A percentile compares a stretch with the other conserved stretches of the same genome.
Evolutionary conservation across 2,888 invertebrate genomes (phyloP).

Genomic region (Ormyrus nitidulus): DNA sequence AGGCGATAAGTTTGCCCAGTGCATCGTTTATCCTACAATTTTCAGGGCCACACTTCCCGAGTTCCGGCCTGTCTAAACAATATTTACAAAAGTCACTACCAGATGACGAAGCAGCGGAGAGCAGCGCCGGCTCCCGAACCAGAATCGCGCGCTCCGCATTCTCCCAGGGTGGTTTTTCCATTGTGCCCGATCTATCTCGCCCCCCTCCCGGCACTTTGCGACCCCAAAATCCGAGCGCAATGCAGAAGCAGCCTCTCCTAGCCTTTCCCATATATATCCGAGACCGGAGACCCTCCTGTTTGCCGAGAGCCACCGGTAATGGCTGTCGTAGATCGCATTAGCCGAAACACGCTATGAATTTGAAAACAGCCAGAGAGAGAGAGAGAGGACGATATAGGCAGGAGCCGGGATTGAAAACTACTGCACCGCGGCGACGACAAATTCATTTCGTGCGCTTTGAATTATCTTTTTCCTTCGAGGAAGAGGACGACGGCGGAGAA

Average conservation of each 20-base stretch:
- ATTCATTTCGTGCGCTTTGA: conserved; percentile 53
- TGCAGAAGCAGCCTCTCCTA: conserved; percentile 22
- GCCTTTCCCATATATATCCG: background rate
- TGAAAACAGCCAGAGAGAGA: conserved; percentile 57
- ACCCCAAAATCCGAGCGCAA: conserved; percentile 51
- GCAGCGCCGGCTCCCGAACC: conserved; percentile 11
- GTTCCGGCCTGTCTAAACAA: conserved; percentile 57
- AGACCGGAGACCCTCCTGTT: conserved; percentile 60
- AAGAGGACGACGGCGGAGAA: conserved; percentile 2
- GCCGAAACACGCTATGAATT: conserved; percentile 68
- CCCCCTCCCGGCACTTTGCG: conserved; percentile 50
- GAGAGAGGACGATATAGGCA: background rate
- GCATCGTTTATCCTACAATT: conserved; percentile 48
- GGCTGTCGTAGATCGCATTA: conserved; percentile 71
- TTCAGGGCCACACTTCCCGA: conserved; percentile 33
- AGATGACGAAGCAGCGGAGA: conserved; percentile 68
- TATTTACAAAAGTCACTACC: conserved; percentile 75
- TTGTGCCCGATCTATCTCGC: conserved; percentile 52
- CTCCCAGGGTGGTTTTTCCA: conserved; percentile 60
- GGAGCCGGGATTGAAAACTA: conserved; percentile 36
- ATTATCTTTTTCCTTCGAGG: conserved; percentile 27
- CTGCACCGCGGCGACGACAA: conserved; percentile 39
- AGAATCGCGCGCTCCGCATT: conserved; percentile 47
- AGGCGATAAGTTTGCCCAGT: conserved; percentile 6
- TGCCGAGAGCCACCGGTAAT: conserved; percentile 69